These are phyloP conservation scores for Chaetops frenatus DNA, from an alignment of 2,113 vertebrate species.

Conservation along the genomic window DNA sequence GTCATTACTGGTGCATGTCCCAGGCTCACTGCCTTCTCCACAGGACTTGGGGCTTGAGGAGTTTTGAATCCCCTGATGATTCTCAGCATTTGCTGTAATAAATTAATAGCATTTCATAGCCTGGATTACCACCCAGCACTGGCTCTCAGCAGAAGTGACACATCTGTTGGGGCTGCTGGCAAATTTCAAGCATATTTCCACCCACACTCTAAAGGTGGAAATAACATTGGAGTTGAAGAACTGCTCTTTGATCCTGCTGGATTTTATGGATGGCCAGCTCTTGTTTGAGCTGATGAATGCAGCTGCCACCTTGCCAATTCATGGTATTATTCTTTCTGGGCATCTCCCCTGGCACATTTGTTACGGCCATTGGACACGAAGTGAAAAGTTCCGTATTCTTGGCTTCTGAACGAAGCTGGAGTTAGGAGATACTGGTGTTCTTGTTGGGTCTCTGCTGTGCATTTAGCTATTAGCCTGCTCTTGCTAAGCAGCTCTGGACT, in stretches of 20 bases:
- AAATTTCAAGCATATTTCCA: neutral
- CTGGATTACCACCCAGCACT: neutral
- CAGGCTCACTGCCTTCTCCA: rapidly evolving
- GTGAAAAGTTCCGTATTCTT: neutral
- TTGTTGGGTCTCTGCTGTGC: neutral
- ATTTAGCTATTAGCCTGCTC: neutral
- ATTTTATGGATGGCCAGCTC: constrained; percentile 23
- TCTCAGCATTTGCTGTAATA: neutral
- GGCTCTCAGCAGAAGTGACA: neutral
- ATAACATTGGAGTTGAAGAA: neutral
- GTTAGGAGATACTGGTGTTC: neutral
- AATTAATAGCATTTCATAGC: neutral
- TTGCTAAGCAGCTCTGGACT: neutral
- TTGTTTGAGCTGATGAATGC: constrained; percentile 28
- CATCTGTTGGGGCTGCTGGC: neutral
- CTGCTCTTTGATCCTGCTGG: neutral
- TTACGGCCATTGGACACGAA: neutral
- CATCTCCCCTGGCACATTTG: neutral
- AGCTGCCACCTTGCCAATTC: constrained; percentile 3
- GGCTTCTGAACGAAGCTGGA: neutral
- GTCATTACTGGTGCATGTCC: rapidly evolving
- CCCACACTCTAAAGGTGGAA: neutral
- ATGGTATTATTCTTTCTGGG: constrained; percentile 17
- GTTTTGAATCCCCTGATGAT: neutral
- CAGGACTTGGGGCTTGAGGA: neutral